Percentiles rank a stretch among this genome's conserved stretches.
phyloP scores from a whole-genome alignment of 2,797 vertebrate genomes.

The Pangasius djambal region DNA sequence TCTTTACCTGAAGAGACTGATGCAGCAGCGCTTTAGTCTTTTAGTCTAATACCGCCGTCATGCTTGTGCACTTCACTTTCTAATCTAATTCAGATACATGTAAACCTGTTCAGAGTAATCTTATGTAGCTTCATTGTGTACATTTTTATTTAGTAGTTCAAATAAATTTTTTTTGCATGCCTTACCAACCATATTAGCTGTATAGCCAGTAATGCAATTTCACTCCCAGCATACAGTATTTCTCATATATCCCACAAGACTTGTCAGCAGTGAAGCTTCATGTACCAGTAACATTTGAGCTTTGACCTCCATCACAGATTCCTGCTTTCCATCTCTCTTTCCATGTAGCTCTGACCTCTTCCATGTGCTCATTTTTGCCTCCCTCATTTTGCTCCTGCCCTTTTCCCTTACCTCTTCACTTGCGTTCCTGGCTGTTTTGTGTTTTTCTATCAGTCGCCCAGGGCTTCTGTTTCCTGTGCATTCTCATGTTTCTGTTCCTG shows the following conservation, averaged over 20 bases:
- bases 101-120: not conserved
- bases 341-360: slow-evolving; percentile 41
- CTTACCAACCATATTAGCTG: not conserved
- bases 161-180: not conserved
- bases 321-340: slow-evolving; percentile 34
- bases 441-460: not conserved
- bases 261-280: slow-evolving; percentile 19
- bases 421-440: not conserved
- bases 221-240: not conserved
- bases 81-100: not conserved
- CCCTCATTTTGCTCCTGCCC: slow-evolving; percentile 13
- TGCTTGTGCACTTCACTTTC: not conserved
- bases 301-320: slow-evolving; percentile 46
- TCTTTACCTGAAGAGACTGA: not conserved
- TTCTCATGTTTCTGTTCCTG: slow-evolving; percentile 7
- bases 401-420: slow-evolving; percentile 29
- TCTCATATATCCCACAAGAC: slow-evolving; percentile 18
- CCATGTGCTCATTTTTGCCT: slow-evolving; percentile 30
- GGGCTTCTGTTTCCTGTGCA: slow-evolving; percentile 16
- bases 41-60: not conserved
- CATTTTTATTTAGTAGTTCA: not conserved
- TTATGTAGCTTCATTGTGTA: not conserved
- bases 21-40: not conserved
- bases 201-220: not conserved
- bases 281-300: slow-evolving; percentile 44